Conservation (phyloP, 2,888 invertebrate species). For the Nezara viridula region DNA sequence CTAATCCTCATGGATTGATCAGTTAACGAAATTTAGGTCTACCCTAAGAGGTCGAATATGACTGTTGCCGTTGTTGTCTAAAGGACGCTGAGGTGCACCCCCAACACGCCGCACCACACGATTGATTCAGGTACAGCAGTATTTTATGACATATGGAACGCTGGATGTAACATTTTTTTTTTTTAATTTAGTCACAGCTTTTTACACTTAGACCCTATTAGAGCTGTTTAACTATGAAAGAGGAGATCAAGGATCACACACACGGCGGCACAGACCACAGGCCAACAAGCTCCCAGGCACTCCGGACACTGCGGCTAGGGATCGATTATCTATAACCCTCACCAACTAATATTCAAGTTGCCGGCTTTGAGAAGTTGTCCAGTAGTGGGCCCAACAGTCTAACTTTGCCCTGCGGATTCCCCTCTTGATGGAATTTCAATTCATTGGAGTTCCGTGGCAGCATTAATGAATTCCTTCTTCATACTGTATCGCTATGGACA, state of each 20-base stretch:
- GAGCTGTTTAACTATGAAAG: not conserved
- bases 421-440: constrained; percentile 35
- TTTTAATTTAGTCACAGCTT: not conserved
- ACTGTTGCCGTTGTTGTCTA: too few species aligned
- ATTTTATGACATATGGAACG: too few species aligned
- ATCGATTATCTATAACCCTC: constrained; percentile 39
- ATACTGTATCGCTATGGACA: not conserved
- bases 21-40: too few species aligned
- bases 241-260: not conserved
- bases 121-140: too few species aligned
- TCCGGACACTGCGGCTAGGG: not conserved
- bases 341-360: constrained; percentile 38
- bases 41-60: too few species aligned
- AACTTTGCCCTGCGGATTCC: constrained; percentile 31
- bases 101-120: too few species aligned
- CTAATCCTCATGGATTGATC: too few species aligned
- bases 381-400: constrained; percentile 13
- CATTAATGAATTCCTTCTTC: constrained; percentile 46
- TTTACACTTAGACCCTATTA: not conserved
- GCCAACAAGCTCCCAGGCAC: not conserved
- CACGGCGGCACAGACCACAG: not conserved
- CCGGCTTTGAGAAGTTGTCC: constrained; percentile 27
- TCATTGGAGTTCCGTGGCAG: not conserved
- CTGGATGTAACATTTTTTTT: not conserved
- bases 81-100: too few species aligned